A percentile compares a stretch with the other conserved stretches of the same genome.
Conservation (phyloP, 2,113 vertebrate species). For the Pavo muticus region DNA sequence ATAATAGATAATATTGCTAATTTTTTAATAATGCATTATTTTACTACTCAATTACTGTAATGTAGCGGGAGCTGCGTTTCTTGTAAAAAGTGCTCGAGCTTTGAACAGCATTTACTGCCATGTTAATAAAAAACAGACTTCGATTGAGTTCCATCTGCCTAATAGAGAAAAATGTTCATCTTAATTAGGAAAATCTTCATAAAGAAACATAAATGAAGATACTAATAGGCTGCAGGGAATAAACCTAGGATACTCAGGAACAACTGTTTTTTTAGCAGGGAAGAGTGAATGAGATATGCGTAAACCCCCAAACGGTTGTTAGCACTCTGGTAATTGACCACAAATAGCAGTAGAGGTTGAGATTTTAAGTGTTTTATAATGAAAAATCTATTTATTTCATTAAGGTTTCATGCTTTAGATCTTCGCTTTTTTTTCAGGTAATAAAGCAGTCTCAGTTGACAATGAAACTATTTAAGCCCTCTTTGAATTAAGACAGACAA, state of each 20-base stretch:
- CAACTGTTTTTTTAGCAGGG: conserved; percentile 29
- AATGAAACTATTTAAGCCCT: conserved; percentile 43
- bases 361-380: conserved; percentile 73
- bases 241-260: conserved; percentile 37
- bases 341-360: conserved; percentile 44
- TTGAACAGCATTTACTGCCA: conserved; percentile 55
- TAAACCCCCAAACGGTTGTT: conserved; percentile 56
- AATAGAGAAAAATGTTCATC: conserved; percentile 73
- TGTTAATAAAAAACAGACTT: conserved; percentile 65
- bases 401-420: conserved; percentile 59
- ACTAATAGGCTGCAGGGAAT: conserved; percentile 49
- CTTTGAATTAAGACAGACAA: conserved; percentile 57
- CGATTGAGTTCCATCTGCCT: conserved; percentile 74
- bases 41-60: conserved; percentile 38
- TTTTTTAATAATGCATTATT: conserved; percentile 65
- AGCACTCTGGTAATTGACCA: conserved; percentile 35
- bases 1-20: conserved; percentile 65
- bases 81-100: conserved; percentile 36
- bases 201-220: conserved; percentile 60
- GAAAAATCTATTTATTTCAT: conserved; percentile 76
- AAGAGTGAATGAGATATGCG: conserved; percentile 4
- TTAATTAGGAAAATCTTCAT: conserved; percentile 78
- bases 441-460: conserved; percentile 45
- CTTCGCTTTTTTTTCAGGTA: conserved; percentile 48
- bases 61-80: conserved; percentile 22